phyloP scores from a whole-genome alignment of 2,797 vertebrate species.

The Lateolabrax maculatus region DNA sequence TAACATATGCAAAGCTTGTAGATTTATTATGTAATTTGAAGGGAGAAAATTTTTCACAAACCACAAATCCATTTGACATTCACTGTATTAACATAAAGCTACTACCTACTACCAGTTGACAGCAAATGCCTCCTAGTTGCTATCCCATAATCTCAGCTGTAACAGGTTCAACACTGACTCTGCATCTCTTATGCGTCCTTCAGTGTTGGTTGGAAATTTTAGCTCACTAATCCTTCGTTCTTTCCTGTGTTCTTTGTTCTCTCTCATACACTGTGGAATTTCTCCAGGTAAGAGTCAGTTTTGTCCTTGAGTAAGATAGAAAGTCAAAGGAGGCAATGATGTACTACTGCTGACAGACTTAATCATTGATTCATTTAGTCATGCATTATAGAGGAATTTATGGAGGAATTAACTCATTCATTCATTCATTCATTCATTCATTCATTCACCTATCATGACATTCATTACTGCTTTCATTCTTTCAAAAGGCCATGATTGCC shows the following conservation, averaged over 20 bases:
- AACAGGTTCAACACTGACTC: conserved; percentile 36
- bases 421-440: not conserved
- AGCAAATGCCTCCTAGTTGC: conserved; percentile 10
- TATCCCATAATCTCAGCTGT: conserved; percentile 14
- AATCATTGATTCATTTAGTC: conserved; percentile 31
- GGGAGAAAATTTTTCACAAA: conserved; percentile 13
- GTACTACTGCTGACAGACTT: conserved; percentile 28
- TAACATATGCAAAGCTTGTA: not conserved
- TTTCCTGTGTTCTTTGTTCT: conserved; percentile 68
- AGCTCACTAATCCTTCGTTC: conserved; percentile 58
- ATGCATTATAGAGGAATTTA: not conserved
- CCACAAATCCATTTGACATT: conserved; percentile 32
- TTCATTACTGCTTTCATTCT: not conserved
- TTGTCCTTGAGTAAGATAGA: conserved; percentile 59
- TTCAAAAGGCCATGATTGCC: not conserved
- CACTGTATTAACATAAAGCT: conserved; percentile 40
- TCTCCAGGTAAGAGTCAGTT: conserved; percentile 52
- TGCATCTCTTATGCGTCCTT: conserved; percentile 26
- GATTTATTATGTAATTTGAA: conserved; percentile 10
- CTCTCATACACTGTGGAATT: conserved; percentile 66
- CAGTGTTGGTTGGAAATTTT: conserved; percentile 35
- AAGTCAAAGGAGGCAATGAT: conserved; percentile 47
- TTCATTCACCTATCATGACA: too few relatives aligned
- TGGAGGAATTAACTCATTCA: not conserved
- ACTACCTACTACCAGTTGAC: conserved; percentile 18